Evolutionary conservation across 1,140 invertebrate species (phyloP).

Genomic region (Rhagoletis pomonella): DNA sequence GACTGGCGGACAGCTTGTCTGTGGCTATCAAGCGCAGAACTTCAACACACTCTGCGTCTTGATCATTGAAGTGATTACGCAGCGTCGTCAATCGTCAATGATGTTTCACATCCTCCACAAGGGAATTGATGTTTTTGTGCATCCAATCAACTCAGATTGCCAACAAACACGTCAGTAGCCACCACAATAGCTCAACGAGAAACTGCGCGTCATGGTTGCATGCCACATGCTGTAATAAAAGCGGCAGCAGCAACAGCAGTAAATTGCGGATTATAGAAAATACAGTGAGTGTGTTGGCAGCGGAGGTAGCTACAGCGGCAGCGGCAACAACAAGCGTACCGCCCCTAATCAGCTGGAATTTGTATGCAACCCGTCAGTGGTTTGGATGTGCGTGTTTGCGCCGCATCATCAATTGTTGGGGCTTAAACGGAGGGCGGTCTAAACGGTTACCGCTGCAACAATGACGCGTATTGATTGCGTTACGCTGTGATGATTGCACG

Average conservation of each 20-base stretch:
- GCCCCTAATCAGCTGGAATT: conserved; percentile 36
- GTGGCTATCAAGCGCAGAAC: neutral
- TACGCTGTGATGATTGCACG: conserved; percentile 28
- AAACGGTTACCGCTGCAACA: conserved; percentile 42
- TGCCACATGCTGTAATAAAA: neutral
- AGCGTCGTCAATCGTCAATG: conserved; percentile 39
- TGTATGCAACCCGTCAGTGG: neutral
- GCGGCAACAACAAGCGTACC: conserved; percentile 37
- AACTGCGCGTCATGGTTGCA: conserved; percentile 35
- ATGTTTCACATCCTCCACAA: neutral
- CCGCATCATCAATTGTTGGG: neutral
- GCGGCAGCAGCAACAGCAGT: conserved; percentile 17
- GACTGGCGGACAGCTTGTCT: too few species aligned
- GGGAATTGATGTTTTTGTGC: neutral
- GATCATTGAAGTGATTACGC: conserved; percentile 19
- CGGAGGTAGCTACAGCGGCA: neutral
- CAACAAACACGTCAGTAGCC: neutral
- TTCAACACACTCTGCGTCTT: conserved; percentile 15
- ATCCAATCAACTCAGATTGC: neutral
- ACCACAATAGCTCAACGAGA: conserved; percentile 5
- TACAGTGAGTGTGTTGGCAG: neutral
- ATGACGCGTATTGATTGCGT: conserved; percentile 17
- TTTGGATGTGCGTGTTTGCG: neutral
- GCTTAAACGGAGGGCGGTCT: conserved; percentile 47
- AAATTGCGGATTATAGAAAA: conserved; percentile 19